Percentiles rank a stretch among this genome's conserved stretches.
phyloP scores from a whole-genome alignment of 2,113 vertebrate genomes.

The Narcine bancroftii region DNA sequence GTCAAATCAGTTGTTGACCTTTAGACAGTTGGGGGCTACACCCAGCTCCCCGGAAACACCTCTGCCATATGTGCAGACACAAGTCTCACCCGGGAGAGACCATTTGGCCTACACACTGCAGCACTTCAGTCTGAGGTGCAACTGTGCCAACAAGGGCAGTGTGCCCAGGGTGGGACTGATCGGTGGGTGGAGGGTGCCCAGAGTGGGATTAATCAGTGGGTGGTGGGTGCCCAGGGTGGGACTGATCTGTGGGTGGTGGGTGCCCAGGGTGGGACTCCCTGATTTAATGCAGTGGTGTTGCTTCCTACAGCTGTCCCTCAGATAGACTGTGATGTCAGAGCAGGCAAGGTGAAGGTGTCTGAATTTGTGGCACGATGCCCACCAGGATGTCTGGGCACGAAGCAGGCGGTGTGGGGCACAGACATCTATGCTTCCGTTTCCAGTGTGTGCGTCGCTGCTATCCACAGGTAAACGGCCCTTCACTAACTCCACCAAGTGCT shows the following conservation, averaged over 20 bases:
- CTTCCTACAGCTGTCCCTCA: conserved; percentile 69
- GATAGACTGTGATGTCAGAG: conserved; percentile 80
- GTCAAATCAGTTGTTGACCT: too few species aligned
- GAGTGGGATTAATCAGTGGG: too few species aligned
- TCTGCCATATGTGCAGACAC: too few species aligned
- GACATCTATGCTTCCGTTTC: conserved; percentile 88
- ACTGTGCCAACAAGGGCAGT: too few species aligned
- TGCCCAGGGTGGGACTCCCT: not conserved
- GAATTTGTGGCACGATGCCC: conserved; percentile 94
- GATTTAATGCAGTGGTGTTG: conserved; percentile 43
- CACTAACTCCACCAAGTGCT: not conserved
- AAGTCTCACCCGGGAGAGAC: too few species aligned
- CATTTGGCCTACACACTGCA: too few species aligned
- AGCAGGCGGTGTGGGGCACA: conserved; percentile 81
- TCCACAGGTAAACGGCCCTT: conserved; percentile 71
- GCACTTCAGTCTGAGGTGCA: too few species aligned
- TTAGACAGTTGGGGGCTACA: too few species aligned
- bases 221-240: too few species aligned
- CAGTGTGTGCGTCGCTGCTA: conserved; percentile 85
- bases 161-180: not conserved
- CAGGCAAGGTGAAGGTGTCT: conserved; percentile 77
- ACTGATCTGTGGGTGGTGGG: not conserved
- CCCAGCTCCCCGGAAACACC: too few species aligned
- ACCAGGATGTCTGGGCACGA: conserved; percentile 74
- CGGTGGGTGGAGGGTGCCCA: not conserved